Evolutionary conservation across 2,888 invertebrate genomes (phyloP), one percentile per base, ranked within the genome.

Genomic region (Periphyllus acericola): DNA sequence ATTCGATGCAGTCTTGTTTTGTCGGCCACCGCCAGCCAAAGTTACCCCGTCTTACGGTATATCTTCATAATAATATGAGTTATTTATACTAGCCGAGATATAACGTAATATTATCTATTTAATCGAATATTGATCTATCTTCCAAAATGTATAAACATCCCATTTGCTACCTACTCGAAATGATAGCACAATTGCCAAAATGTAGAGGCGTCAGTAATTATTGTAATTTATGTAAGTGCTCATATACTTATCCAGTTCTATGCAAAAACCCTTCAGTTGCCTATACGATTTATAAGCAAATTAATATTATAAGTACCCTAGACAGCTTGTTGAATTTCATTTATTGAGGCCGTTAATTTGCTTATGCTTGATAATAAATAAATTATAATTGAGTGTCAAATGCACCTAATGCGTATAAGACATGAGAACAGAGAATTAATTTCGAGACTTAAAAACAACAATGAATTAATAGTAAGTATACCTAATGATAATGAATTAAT

Each of bases 141-240:
- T n/a, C n/a, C n/a, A n/a, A n/a, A n/a, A n/a, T n/a, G n/a, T 60
- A 60, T n/a, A 66, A n/a, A 66, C n/a, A 66, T 40, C 9, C 66
- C 66, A n/a, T 66, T 66, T 66, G 8, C 5, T 4, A 66, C n/a
- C 5, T 4, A 66, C n/a, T 66, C 25, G 76, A 29, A 76, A 52
- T 76, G 52, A 52, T 76, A 76, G 46, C 76, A 52, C 17, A 21
- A 46, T 52, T 21, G 19, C 76, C 76, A 21, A 76, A 76, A 76
- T 52, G 32, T 52, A 76, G 76, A 52, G 52, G 32, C 32, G 76
- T 29, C 11, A 17, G 55, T 55, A 76, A 76, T 76, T 76, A 52
- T 46, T 76, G n/a, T 52, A 76, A 76, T 76, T 52, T 76, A 76
- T 76, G 76, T 76, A 76, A 29, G 32, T 76, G 52, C 29, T 46